Evolutionary conservation across 2,888 invertebrate species (phyloP).

Genomic region (Scrobipalpa costella): DNA sequence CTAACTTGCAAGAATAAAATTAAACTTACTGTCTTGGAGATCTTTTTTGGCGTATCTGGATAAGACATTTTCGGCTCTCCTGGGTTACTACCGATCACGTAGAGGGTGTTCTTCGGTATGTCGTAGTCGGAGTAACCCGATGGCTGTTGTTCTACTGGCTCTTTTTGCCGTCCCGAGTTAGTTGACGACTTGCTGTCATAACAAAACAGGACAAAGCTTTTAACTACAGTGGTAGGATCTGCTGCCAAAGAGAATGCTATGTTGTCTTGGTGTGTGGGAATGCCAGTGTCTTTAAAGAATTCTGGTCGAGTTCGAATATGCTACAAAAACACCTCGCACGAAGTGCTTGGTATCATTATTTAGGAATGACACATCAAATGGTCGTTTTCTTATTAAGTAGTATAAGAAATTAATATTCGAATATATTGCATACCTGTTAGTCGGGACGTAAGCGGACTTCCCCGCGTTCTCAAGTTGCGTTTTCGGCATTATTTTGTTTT

Average conservation of each 20-base stretch:
- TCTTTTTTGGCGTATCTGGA: conserved; percentile 70
- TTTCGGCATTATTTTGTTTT: conserved; percentile 49
- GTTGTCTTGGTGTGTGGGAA: no score
- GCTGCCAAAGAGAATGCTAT: no score
- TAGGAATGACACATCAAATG: no score
- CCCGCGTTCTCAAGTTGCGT: conserved; percentile 44
- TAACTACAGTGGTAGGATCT: neutral
- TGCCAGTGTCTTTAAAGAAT: no score
- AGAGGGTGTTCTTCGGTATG: conserved; percentile 71
- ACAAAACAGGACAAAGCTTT: neutral
- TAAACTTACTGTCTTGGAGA: conserved; percentile 67
- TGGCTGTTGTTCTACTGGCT: conserved; percentile 54
- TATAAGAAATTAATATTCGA: no score
- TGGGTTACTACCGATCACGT: conserved; percentile 73
- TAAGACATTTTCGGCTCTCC: conserved; percentile 76
- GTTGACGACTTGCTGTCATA: conserved; percentile 63
- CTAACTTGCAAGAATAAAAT: neutral
- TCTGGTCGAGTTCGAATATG: no score
- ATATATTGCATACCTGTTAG: conserved; percentile 54
- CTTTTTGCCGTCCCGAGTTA: conserved; percentile 57
- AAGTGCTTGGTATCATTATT: no score
- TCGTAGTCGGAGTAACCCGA: conserved; percentile 69
- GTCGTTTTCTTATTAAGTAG: no score
- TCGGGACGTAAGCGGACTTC: conserved; percentile 61
- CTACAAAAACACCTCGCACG: no score